Conservation (phyloP, 2,797 vertebrate genomes). For the Menidia menidia region DNA sequence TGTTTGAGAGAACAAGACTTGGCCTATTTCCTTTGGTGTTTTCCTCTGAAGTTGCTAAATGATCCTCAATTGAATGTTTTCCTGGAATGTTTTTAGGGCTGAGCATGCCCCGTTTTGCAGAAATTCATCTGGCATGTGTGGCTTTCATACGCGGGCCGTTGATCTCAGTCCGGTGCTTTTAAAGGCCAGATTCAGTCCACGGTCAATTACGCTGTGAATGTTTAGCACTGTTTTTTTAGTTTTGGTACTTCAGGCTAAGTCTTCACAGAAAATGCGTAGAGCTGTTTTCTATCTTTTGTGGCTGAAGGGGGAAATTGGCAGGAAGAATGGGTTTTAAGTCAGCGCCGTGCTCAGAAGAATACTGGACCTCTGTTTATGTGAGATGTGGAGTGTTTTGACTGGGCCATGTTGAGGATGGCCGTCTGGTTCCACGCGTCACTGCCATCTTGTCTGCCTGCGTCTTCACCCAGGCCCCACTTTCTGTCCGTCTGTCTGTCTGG, state of each 20-base stretch:
- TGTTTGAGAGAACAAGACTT: conserved; percentile 42
- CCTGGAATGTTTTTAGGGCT: conserved; percentile 5
- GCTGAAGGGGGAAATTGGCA: conserved; percentile 10
- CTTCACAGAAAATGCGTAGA: neutral
- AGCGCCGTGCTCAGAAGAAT: conserved; percentile 5
- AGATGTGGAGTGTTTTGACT: conserved; percentile 27
- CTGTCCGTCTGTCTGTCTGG: conserved; percentile 31
- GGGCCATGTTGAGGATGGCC: conserved; percentile 29
- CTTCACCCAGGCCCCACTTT: conserved; percentile 41
- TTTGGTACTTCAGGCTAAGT: neutral
- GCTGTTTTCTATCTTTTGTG: conserved; percentile 13
- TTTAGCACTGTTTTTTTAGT: conserved; percentile 7
- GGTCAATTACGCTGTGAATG: conserved; percentile 4
- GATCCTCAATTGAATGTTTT: conserved; percentile 20
- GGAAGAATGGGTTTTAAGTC: conserved; percentile 12
- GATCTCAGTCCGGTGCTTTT: neutral
- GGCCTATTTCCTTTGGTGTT: conserved; percentile 51
- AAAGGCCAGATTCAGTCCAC: neutral
- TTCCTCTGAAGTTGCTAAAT: conserved; percentile 36
- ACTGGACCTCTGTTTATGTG: conserved; percentile 14
- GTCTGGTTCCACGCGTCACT: conserved; percentile 32
- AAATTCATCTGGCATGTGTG: neutral
- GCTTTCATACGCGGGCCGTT: neutral
- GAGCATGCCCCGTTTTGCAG: neutral
- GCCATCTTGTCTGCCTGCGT: conserved; percentile 49